These are phyloP conservation scores for Stenichneumon culpator DNA, from an alignment of 2,888 invertebrate genomes.

Conservation along the genomic window DNA sequence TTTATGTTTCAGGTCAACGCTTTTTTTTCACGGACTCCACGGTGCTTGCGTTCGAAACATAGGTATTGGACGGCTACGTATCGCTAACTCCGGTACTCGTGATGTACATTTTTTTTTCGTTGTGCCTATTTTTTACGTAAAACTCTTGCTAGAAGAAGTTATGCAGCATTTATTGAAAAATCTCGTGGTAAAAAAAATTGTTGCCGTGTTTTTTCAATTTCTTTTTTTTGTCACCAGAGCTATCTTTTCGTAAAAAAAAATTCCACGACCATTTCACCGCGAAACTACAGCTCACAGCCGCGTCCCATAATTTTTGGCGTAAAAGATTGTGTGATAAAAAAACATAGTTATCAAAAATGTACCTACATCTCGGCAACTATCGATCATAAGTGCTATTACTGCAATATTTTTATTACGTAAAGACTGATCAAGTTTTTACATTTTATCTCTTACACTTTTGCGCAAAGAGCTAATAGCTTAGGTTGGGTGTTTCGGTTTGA, in stretches of 20 bases:
- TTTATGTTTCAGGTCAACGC: slow-evolving; percentile 6
- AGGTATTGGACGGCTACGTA: slow-evolving; percentile 1
- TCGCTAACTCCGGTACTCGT: background rate
- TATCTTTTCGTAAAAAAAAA: no score
- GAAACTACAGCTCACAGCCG: no score
- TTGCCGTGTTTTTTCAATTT: no score
- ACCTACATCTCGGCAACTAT: background rate
- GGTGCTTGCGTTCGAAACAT: background rate
- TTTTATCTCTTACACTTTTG: background rate
- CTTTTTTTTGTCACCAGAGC: no score
- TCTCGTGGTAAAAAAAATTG: no score
- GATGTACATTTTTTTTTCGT: background rate
- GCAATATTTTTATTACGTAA: background rate
- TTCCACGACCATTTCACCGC: no score
- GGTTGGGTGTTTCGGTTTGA: background rate
- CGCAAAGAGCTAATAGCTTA: background rate
- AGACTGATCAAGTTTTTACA: background rate
- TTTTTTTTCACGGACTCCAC: background rate
- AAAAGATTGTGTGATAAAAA: background rate
- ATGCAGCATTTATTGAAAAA: background rate
- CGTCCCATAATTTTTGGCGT: no score
- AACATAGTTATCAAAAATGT: background rate
- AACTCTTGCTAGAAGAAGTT: background rate
- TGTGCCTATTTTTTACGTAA: background rate
- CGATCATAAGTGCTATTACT: background rate